Conservation (phyloP, 2,888 invertebrate genomes). For the Carcina quercana region DNA sequence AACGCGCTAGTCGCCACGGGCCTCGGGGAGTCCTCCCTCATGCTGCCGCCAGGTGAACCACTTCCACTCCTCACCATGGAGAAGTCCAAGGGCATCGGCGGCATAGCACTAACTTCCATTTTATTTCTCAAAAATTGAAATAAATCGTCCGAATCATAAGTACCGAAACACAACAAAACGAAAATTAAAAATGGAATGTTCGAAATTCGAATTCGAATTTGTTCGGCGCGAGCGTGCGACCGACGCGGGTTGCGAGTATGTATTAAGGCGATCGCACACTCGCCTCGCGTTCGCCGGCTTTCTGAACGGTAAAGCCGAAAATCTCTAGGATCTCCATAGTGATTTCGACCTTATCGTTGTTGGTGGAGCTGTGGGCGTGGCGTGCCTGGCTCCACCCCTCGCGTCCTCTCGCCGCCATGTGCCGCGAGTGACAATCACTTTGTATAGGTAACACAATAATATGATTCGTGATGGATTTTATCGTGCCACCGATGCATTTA, state of each 20-base stretch:
- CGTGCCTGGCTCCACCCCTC: slow-evolving; percentile 44
- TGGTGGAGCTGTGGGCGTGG: slow-evolving; percentile 54
- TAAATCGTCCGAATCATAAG: slow-evolving; percentile 22
- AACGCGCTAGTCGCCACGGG: slow-evolving; percentile 76
- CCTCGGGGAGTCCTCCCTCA: slow-evolving; percentile 56
- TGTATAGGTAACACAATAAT: slow-evolving; percentile 75
- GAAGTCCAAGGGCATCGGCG: slow-evolving; percentile 80
- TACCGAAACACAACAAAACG: slow-evolving; percentile 9
- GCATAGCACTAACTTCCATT: slow-evolving; percentile 77
- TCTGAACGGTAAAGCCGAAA: slow-evolving; percentile 59
- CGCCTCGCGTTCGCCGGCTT: slow-evolving; percentile 37
- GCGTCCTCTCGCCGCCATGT: slow-evolving; percentile 53
- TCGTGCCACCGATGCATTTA: slow-evolving; percentile 66
- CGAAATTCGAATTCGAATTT: slow-evolving; percentile 31
- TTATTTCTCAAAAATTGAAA: slow-evolving; percentile 37
- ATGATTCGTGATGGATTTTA: slow-evolving; percentile 74
- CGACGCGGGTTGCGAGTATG: slow-evolving; percentile 53
- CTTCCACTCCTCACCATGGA: slow-evolving; percentile 70
- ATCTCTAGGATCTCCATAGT: slow-evolving; percentile 54
- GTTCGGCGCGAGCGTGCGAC: slow-evolving; percentile 52
- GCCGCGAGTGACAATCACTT: slow-evolving; percentile 71
- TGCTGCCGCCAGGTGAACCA: slow-evolving; percentile 41
- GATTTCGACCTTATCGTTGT: slow-evolving; percentile 66
- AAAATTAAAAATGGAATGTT: slow-evolving; percentile 22
- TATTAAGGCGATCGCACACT: slow-evolving; percentile 57